These are phyloP conservation scores for Halocynthia roretzi DNA, from an alignment of 23 tunicate species.

Conservation along the genomic window DNA sequence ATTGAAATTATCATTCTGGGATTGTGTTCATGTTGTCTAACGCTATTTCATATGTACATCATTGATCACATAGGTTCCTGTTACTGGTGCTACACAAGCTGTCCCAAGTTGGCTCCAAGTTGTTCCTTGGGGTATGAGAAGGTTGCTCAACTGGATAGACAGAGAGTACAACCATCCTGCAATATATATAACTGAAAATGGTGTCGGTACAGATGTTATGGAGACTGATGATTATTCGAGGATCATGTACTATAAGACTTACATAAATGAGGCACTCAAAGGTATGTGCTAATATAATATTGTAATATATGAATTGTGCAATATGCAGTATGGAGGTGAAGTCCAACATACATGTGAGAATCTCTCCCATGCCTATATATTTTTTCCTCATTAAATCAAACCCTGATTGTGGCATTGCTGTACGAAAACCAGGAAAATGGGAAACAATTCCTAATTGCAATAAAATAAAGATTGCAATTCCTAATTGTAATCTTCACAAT, in stretches of 20 bases:
- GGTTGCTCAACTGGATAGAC: slow-evolving; percentile 82
- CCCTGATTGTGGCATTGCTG: too few relatives aligned
- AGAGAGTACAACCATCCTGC: slow-evolving; percentile 67
- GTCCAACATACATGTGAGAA: too few relatives aligned
- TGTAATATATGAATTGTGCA: too few relatives aligned
- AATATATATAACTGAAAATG: slow-evolving; percentile 96
- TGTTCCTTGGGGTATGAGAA: slow-evolving; percentile 96
- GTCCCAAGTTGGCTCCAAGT: slow-evolving; percentile 86
- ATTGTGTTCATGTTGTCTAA: background rate
- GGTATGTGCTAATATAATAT: slow-evolving; percentile 19
- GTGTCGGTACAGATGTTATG: slow-evolving; percentile 73
- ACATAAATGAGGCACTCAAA: slow-evolving; percentile 91
- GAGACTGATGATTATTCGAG: slow-evolving; percentile 74
- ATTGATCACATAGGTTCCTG: slow-evolving; percentile 32
- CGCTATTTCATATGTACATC: background rate
- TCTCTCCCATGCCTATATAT: too few relatives aligned
- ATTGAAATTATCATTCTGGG: background rate
- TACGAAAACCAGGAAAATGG: too few relatives aligned
- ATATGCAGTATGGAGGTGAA: background rate
- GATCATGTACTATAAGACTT: slow-evolving; percentile 67
- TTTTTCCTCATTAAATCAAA: too few relatives aligned
- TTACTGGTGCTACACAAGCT: slow-evolving; percentile 81
- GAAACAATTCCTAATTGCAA: too few relatives aligned
- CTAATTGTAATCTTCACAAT: too few relatives aligned
- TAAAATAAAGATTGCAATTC: too few relatives aligned